Base-by-base conservation (phyloP, 2,888 invertebrate genomes). In the Alloplasta piceator region DNA sequence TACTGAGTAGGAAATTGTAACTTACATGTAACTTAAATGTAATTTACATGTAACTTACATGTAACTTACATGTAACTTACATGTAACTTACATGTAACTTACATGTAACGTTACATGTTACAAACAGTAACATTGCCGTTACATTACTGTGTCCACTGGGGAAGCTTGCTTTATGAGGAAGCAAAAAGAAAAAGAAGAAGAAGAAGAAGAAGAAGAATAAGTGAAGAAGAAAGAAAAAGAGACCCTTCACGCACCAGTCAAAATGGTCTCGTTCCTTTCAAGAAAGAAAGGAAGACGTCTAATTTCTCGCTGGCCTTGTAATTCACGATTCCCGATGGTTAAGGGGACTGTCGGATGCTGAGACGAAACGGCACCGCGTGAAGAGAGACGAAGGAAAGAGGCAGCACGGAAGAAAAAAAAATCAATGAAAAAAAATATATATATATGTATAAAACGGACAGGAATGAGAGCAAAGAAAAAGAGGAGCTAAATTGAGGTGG, bases 301-400 rank as follows among this genome's bases (percentile, higher is more conserved):
- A 52, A 63, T 73, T 73, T 73, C 73, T 73, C 56, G 73, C 55
- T 73, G 73, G 73, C 73, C 73, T 73, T 73, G 73, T 73, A 73
- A 73, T 64, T 64, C 73, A 73, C 73, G 63, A 64, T 73, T 73
- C 55, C 63, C 55, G 73, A 63, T 56, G 73, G 73, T 64, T 63
- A 63, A 73, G 73, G 50, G 48, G 55, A 26, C 73, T 73, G 73
- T 63, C 63, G 73, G 63, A 73, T 63, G 55, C 63, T 52, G 43
- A 72, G 52, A 26, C 26, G 61, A 60, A 48, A 38, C 46, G 38
- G 70, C 48, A 46, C 5, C 70, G 56, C 36, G 56, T 5, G 26
- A 46, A 6, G 12, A 10, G 6, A 7, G 52, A 66, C n/a, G 26
- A 26, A 26, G 3, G 26, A 26, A 26, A 1, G 26, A 26, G 66